Evolutionary conservation across 2,797 vertebrate genomes (phyloP), one percentile per base, ranked within the genome.

Genomic region (Nothura maculosa): DNA sequence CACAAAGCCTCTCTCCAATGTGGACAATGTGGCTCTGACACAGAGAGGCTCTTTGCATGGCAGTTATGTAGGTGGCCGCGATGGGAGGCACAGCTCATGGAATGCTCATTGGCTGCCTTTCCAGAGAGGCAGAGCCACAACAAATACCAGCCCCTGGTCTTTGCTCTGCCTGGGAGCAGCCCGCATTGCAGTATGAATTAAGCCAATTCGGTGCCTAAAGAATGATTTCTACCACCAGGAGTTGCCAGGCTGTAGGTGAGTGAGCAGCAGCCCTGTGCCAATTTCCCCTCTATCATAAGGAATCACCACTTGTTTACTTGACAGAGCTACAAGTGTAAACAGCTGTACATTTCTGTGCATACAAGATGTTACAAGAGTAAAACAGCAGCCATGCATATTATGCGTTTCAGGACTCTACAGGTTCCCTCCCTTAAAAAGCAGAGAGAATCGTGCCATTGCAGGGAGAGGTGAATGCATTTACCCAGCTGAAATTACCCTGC

Each of bases 301-400:
- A 94, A 94, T 87, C 69, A 93, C 63, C 64, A 83, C 95, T 96
- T 92, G 84, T 89, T 96, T 89, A 88, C 94, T 95, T 97, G 96
- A 97, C 93, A 97, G 82, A 92, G 17, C 85, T 95, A 93, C 91
- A 94, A 89, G 89, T 85, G 79, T 93, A 97, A 97, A 96, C 93
- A 97, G 87, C 91, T 96, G 84, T 58, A 96, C 78, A 67, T 97
- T 94, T 93, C 91, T 57, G 80, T 64, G 66, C 77, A 45, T 94
- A 92, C 94, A 97, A 96, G 92, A 96, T 95, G 73, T 96, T 97
- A 95, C 91, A 94, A 81, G 75, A 72, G 90, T 95, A 95, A 88
- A 96, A 92, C 82, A 94, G 93, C 87, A 94, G 77, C 90, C 63
- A 62, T 82, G 62, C 89, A 93, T 96, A 95, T 87, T 68, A 87